These are phyloP conservation scores for Apomyelois bistriatella DNA, from an alignment of 2,888 invertebrate genomes.

Conservation along the genomic window DNA sequence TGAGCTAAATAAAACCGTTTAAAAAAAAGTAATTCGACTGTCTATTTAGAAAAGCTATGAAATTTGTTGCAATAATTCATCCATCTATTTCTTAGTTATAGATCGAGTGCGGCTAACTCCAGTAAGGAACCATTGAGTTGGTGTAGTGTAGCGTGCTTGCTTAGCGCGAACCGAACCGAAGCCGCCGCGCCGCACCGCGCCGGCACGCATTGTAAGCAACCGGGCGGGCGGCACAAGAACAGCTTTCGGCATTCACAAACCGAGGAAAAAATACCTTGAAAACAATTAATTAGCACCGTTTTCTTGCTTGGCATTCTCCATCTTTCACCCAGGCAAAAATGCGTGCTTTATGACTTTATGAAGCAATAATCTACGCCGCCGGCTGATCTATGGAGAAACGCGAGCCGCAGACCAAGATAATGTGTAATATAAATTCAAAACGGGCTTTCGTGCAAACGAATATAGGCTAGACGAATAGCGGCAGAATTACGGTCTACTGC, in stretches of 20 bases:
- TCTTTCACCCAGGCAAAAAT: slow-evolving; percentile 45
- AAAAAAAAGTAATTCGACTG: too few species aligned
- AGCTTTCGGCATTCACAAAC: slow-evolving; percentile 49
- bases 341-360: slow-evolving; percentile 50
- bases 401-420: slow-evolving; percentile 47
- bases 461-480: slow-evolving; percentile 42
- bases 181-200: slow-evolving; percentile 14
- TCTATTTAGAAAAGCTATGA: too few species aligned
- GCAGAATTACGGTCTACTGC: slow-evolving; percentile 38
- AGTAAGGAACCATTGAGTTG: background rate
- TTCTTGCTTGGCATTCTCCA: slow-evolving; percentile 41
- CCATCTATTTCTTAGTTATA: too few species aligned
- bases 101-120: too few species aligned
- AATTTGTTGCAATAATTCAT: too few species aligned
- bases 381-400: slow-evolving; percentile 41
- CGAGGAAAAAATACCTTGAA: slow-evolving; percentile 43
- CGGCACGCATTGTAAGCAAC: slow-evolving; percentile 57
- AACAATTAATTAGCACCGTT: slow-evolving; percentile 54
- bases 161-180: background rate
- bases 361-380: slow-evolving; percentile 43
- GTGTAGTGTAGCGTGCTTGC: background rate
- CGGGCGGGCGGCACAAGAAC: slow-evolving; percentile 44
- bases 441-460: slow-evolving; percentile 45
- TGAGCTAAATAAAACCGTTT: too few species aligned
- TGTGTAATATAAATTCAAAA: slow-evolving; percentile 64